phyloP scores from a whole-genome alignment of 2,113 vertebrate genomes.

The Anseranas semipalmata region DNA sequence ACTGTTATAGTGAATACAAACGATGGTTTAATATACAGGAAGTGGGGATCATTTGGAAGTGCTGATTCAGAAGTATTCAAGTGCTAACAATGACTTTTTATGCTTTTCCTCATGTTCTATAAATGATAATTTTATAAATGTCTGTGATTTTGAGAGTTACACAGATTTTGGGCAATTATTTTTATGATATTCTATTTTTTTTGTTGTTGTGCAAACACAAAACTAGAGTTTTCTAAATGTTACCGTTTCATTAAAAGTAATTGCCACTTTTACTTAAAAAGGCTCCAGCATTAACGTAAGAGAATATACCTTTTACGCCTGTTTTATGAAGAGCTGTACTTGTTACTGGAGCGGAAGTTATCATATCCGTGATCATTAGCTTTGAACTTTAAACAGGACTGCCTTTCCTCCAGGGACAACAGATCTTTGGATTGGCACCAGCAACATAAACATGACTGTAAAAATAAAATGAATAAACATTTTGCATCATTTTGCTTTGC shows the following conservation, averaged over 20 bases:
- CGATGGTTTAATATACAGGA: neutral
- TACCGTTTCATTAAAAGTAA: conserved; percentile 27
- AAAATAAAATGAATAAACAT: conserved; percentile 61
- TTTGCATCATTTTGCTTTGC: neutral
- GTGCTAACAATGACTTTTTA: conserved; percentile 66
- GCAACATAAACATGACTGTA: conserved; percentile 89
- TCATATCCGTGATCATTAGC: conserved; percentile 88
- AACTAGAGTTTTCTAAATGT: conserved; percentile 6
- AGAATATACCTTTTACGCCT: conserved; percentile 24
- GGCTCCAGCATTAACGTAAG: conserved; percentile 15
- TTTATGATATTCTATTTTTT: neutral
- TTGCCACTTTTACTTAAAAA: conserved; percentile 41
- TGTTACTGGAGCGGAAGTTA: conserved; percentile 90
- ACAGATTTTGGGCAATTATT: neutral
- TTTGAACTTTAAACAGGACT: conserved; percentile 91
- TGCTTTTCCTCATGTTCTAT: conserved; percentile 2
- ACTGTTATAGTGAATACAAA: conserved; percentile 51
- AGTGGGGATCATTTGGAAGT: conserved; percentile 63
- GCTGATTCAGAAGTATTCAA: conserved; percentile 74
- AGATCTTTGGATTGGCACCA: conserved; percentile 84
- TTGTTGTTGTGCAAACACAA: conserved; percentile 54
- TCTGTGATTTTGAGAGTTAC: neutral
- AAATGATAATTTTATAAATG: neutral
- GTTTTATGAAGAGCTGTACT: conserved; percentile 88
- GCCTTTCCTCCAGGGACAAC: conserved; percentile 83